Percentiles rank a stretch among this genome's conserved stretches.
phyloP scores from a whole-genome alignment of 2,888 invertebrate genomes.

The Dinocampus coccinellae region DNA sequence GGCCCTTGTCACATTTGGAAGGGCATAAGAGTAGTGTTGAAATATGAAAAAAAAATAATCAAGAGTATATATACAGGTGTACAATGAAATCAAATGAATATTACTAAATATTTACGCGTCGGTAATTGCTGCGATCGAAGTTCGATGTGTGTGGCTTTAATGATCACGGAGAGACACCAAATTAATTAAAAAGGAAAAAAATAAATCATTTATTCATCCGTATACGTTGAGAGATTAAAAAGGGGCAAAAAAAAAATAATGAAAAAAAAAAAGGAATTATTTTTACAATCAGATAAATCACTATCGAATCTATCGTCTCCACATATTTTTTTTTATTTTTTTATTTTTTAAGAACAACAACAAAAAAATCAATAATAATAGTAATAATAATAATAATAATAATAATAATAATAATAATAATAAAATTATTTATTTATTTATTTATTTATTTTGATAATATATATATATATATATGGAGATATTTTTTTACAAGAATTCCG shows the following conservation, averaged over 20 bases:
- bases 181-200: background rate
- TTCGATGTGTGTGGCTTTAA: constrained; percentile 31
- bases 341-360: no score
- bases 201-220: constrained; percentile 9
- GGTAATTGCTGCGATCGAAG: constrained; percentile 37
- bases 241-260: background rate
- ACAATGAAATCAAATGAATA: background rate
- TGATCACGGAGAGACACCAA: constrained; percentile 27
- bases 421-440: no score
- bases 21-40: background rate
- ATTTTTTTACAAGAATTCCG: background rate
- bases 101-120: background rate
- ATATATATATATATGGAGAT: no score
- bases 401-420: no score
- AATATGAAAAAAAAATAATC: constrained; percentile 15
- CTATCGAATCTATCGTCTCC: background rate
- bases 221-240: background rate
- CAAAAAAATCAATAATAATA: no score
- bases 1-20: constrained; percentile 4
- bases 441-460: no score
- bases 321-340: background rate
- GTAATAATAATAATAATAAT: no score
- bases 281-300: background rate
- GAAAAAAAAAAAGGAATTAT: no score
- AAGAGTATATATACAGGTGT: background rate